Conservation (phyloP, 2,797 vertebrate genomes). For the Oryzias dopingdopingensis region DNA sequence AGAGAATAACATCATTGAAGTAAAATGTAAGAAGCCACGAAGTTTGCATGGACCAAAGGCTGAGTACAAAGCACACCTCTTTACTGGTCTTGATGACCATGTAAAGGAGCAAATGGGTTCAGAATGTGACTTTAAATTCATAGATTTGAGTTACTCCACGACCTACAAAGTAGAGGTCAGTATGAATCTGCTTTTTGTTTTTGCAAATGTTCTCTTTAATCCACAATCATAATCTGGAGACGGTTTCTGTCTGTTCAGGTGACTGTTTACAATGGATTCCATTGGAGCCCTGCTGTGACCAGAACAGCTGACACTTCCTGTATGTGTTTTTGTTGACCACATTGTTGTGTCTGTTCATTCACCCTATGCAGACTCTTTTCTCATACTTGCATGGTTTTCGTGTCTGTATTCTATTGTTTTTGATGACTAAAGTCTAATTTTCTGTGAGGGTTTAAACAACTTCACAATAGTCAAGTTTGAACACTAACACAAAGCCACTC, state of each 20-base stretch:
- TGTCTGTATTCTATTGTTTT: too few relatives aligned
- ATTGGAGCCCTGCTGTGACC: fast-evolving
- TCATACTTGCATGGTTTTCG: too few relatives aligned
- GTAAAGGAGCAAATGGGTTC: too few relatives aligned
- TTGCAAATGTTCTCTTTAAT: fast-evolving
- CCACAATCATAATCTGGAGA: background rate
- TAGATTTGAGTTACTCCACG: conserved; percentile 63
- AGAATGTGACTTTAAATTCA: conserved; percentile 11
- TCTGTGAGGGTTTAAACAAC: too few relatives aligned
- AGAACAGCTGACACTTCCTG: fast-evolving
- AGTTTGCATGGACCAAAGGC: background rate
- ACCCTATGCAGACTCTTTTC: background rate
- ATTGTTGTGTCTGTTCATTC: too few relatives aligned
- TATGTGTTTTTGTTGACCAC: conserved; percentile 30
- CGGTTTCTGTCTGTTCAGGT: conserved; percentile 44
- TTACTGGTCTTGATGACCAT: too few relatives aligned
- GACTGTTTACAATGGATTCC: fast-evolving
- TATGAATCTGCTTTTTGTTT: background rate
- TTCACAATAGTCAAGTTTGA: too few relatives aligned
- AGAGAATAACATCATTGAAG: conserved; percentile 13
- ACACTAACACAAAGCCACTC: too few relatives aligned
- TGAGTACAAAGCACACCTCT: fast-evolving
- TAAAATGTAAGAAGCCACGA: fast-evolving
- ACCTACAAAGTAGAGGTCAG: conserved; percentile 57
- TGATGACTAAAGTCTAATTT: too few relatives aligned